Evolutionary conservation across 92 coral and sea anemone genomes (phyloP).

Genomic region (Bergia sp.): DNA sequence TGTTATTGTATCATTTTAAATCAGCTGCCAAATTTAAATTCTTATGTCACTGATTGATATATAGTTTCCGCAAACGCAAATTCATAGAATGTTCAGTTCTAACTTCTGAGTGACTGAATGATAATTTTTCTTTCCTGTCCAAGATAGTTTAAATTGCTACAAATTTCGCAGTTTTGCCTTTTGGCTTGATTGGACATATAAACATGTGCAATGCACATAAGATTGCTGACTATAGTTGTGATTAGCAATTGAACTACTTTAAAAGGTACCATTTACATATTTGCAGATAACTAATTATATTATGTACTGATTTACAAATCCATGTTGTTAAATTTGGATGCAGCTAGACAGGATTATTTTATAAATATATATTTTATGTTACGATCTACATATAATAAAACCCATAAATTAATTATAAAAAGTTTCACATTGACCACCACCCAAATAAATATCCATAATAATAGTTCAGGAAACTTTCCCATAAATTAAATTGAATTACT

Average conservation of each 20-base stretch:
- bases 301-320: background rate
- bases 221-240: background rate
- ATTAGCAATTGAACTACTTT: background rate
- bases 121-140: too few species aligned
- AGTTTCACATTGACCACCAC: background rate
- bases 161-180: too few species aligned
- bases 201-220: too few species aligned
- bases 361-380: background rate
- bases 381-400: background rate
- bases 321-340: background rate
- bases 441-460: background rate
- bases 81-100: background rate
- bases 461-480: background rate
- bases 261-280: background rate
- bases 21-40: background rate
- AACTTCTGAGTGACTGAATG: background rate
- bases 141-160: too few species aligned
- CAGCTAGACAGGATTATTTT: background rate
- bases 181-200: too few species aligned
- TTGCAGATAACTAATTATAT: background rate
- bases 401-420: background rate
- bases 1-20: background rate
- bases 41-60: background rate
- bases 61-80: background rate
- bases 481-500: too few species aligned